Evolutionary conservation across 2,113 vertebrate species (phyloP), one percentile per base, ranked within the genome.

Genomic region (Rousettus leschenaultii): DNA sequence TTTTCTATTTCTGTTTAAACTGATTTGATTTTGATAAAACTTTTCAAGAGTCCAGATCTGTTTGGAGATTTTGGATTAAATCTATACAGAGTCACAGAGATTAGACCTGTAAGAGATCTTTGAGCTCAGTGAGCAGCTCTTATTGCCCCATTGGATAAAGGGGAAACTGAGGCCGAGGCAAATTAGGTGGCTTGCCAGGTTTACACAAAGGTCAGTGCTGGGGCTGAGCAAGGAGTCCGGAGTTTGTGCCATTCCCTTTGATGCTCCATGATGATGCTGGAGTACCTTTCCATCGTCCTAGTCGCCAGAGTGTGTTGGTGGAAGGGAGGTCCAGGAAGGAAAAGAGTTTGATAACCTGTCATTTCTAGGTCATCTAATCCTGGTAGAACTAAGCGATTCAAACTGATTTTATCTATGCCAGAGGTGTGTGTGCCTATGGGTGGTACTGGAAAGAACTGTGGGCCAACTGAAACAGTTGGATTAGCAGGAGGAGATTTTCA

Each of bases 1-100:
- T 51, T 57, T 97, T 88, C 14, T 16, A 9, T 92, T 85, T 93
- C 22, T 84, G 33, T 96, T 96, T 96, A 79, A 61, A 75, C 2
- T 18, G 48, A 71, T 79, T 77, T 70, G 38, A 71, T 71, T 86
- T 95, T 51, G 80, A 51, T 59, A 53, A 75, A 89, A 51, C 19
- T 78, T 96, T 87, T 71, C 28, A 51, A 89, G 79, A 75, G 14
- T 77, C 51, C 35, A 91, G 70, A 85, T 57, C 45, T 51, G 19
- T 80, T 90, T 73, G 55, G 63, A 59, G 68, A 85, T 57, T 80
- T 78, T 11, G 38, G 11, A 24, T 70, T 65, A 86, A 68, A 88
- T 85, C 35, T 86, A 5, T 1, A 66, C 5, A 66, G 22, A 66
- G 48, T 63, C 63, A 35, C 26, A 89, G n/a, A 84, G 21, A 35